Percentiles rank a stretch among this genome's conserved stretches.
Conservation (phyloP, 2,113 vertebrate genomes). For the Paradisaea rubra region DNA sequence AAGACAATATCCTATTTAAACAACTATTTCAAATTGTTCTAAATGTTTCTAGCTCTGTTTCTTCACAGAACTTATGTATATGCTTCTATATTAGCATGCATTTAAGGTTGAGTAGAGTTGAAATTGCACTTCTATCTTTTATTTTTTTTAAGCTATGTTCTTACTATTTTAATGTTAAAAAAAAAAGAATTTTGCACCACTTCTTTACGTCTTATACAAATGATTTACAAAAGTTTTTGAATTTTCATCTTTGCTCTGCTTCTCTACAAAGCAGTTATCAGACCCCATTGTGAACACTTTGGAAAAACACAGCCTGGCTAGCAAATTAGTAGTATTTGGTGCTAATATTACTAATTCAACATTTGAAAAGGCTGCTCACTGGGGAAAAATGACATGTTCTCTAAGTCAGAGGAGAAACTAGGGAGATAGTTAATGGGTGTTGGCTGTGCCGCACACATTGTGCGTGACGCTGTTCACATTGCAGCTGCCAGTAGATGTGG, state of each 20-base stretch:
- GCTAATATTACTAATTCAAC: conserved; percentile 76
- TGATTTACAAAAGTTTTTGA: conserved; percentile 47
- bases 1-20: not conserved
- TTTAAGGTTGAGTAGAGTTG: not conserved
- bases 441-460: conserved; percentile 51
- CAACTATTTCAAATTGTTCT: not conserved
- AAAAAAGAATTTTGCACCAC: not conserved
- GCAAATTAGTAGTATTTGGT: conserved; percentile 74
- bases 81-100: not conserved
- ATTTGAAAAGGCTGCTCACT: conserved; percentile 69
- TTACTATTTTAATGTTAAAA: not conserved
- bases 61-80: not conserved
- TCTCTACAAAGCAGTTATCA: conserved; percentile 56
- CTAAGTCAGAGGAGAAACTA: conserved; percentile 68
- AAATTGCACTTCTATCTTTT: not conserved
- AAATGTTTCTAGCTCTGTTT: not conserved
- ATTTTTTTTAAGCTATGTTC: not conserved
- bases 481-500: conserved; percentile 70
- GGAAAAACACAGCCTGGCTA: conserved; percentile 65
- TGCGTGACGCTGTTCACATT: conserved; percentile 54
- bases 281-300: conserved; percentile 49
- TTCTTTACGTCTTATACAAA: conserved; percentile 27
- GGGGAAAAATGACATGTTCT: conserved; percentile 74
- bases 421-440: conserved; percentile 77
- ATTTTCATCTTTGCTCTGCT: conserved; percentile 58